Percentiles rank a stretch among this genome's conserved stretches.
Evolutionary conservation across 2,113 vertebrate genomes (phyloP).

Genomic region (Sardina pilchardus): DNA sequence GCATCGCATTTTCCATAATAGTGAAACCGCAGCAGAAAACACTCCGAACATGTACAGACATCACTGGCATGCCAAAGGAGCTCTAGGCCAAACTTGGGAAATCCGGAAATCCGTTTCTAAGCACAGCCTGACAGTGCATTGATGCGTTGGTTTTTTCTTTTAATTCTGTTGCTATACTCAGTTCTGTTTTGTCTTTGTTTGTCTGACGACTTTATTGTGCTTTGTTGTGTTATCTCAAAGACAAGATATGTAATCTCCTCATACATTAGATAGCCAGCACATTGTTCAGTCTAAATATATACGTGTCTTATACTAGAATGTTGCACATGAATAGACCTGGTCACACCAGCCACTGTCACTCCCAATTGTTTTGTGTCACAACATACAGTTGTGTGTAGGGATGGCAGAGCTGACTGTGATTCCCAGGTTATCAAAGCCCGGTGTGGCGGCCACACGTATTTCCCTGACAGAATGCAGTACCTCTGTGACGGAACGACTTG

Average conservation of each 20-base stretch:
- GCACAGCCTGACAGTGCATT: not conserved
- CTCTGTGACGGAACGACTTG: conserved; percentile 15
- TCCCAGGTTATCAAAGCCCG: not conserved
- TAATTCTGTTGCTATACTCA: not conserved
- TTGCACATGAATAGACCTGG: not conserved
- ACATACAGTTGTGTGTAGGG: not conserved
- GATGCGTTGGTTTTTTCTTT: not conserved
- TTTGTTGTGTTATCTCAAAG: not conserved
- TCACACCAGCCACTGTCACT: not conserved
- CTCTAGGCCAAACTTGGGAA: conserved; percentile 5
- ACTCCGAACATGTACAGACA: not conserved
- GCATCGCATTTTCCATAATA: conserved; percentile 23
- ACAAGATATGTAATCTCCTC: not conserved
- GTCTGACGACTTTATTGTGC: not conserved
- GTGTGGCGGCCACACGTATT: not conserved
- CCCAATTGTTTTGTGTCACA: not conserved
- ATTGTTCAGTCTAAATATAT: not conserved
- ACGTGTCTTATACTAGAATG: not conserved
- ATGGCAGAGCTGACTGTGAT: not conserved
- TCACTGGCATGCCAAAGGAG: conserved; percentile 9
- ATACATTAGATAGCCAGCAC: not conserved
- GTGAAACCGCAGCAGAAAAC: conserved; percentile 8
- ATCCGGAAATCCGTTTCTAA: conserved; percentile 7
- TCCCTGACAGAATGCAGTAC: not conserved
- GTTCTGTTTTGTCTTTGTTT: not conserved